phyloP scores from a whole-genome alignment of 2,888 invertebrate genomes.

The Monochamus alternatus region DNA sequence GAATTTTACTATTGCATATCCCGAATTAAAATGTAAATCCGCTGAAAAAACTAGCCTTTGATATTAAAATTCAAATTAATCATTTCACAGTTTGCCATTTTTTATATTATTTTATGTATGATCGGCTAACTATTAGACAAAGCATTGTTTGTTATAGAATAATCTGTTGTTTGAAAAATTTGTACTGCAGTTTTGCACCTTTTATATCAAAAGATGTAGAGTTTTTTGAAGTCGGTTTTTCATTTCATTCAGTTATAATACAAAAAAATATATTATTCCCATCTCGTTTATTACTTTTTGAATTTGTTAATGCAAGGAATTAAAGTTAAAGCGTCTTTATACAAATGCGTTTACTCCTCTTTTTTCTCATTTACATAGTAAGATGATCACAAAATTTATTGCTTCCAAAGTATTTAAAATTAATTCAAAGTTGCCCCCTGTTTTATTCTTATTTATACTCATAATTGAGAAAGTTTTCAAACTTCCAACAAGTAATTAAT shows the following conservation, averaged over 20 bases:
- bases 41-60: conserved; percentile 10
- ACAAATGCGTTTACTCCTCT: too few relatives aligned
- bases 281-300: too few relatives aligned
- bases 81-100: neutral
- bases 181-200: too few relatives aligned
- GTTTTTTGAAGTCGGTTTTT: too few relatives aligned
- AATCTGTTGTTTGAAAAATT: too few relatives aligned
- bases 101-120: neutral
- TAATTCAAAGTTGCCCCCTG: conserved; percentile 13
- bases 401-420: conserved; percentile 24
- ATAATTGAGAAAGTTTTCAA: conserved; percentile 21
- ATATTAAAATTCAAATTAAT: conserved; percentile 9
- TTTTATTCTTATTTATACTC: conserved; percentile 21
- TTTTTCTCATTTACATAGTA: too few relatives aligned
- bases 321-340: neutral
- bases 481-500: conserved; percentile 16
- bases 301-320: too few relatives aligned
- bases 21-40: neutral
- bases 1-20: neutral
- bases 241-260: too few relatives aligned
- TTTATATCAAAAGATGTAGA: too few relatives aligned
- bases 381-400: neutral
- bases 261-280: too few relatives aligned
- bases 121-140: neutral
- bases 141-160: too few relatives aligned